phyloP scores from a whole-genome alignment of 2,113 vertebrate genomes.

The Typhlomys cinereus region DNA sequence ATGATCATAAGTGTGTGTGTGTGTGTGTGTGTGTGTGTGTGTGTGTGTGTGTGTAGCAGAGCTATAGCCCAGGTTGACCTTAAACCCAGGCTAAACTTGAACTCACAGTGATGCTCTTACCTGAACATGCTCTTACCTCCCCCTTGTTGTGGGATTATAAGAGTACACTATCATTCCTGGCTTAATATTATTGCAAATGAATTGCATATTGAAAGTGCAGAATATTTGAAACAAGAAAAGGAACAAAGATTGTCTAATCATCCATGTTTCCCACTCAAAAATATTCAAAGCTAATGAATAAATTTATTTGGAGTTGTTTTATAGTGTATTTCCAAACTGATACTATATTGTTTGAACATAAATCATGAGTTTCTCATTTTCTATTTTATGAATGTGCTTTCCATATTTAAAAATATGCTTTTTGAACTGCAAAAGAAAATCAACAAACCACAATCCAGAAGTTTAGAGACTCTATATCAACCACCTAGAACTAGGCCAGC shows the following conservation, averaged over 20 bases:
- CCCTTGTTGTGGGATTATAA: not conserved
- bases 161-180: not conserved
- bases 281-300: not conserved
- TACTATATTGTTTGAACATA: not conserved
- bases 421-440: not conserved
- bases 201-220: not conserved
- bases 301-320: not conserved
- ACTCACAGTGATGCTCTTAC: not conserved
- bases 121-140: not conserved
- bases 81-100: not conserved
- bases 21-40: not conserved
- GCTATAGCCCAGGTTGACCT: not conserved
- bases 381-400: not conserved
- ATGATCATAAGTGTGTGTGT: not conserved
- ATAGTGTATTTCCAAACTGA: constrained; percentile 3
- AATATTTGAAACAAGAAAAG: constrained; percentile 18
- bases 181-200: not conserved
- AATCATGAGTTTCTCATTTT: not conserved
- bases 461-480: no score
- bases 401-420: constrained; percentile 13
- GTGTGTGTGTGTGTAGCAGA: no score
- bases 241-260: constrained; percentile 16
- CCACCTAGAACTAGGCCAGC: no score
- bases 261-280: not conserved
- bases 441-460: no score